Percentiles rank a stretch among this genome's conserved stretches.
Evolutionary conservation across 2,113 vertebrate species (phyloP).

Genomic region (Triplophysa siluroides): DNA sequence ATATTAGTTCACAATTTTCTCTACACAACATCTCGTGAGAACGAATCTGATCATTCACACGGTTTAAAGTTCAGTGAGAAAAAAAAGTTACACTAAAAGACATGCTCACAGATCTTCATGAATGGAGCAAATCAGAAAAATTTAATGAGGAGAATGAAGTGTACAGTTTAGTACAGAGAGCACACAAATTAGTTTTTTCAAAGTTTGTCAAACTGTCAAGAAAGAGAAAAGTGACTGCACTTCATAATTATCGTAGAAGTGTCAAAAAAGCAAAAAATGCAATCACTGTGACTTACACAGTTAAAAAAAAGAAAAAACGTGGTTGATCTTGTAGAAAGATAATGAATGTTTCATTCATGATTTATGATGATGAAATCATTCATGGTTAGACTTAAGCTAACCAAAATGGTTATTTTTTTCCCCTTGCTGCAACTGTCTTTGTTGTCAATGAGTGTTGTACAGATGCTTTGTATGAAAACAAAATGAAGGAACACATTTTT

Average conservation of each 20-base stretch:
- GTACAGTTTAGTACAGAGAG: constrained; percentile 9
- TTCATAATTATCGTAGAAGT: not conserved
- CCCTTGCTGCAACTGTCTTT: too few relatives aligned
- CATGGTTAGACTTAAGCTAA: not conserved
- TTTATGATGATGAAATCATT: too few relatives aligned
- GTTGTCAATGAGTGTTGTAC: not conserved
- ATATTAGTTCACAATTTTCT: too few relatives aligned
- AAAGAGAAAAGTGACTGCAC: constrained; percentile 11
- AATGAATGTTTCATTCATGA: not conserved
- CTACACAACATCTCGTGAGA: too few relatives aligned
- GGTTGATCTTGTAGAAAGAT: not conserved
- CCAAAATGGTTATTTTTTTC: not conserved
- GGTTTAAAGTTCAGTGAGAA: not conserved
- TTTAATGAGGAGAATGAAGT: not conserved
- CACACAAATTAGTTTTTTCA: constrained; percentile 29
- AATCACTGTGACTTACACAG: not conserved
- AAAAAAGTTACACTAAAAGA: not conserved
- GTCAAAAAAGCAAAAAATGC: constrained; percentile 4
- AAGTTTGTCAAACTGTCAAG: constrained; percentile 9
- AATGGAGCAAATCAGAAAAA: not conserved
- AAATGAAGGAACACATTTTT: not conserved
- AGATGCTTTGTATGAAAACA: not conserved
- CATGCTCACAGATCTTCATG: constrained; percentile 14
- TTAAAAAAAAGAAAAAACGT: not conserved
- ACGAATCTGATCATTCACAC: not conserved